Evolutionary conservation across 2,113 vertebrate species (phyloP).

Genomic region (Girardinichthys multiradiatus): DNA sequence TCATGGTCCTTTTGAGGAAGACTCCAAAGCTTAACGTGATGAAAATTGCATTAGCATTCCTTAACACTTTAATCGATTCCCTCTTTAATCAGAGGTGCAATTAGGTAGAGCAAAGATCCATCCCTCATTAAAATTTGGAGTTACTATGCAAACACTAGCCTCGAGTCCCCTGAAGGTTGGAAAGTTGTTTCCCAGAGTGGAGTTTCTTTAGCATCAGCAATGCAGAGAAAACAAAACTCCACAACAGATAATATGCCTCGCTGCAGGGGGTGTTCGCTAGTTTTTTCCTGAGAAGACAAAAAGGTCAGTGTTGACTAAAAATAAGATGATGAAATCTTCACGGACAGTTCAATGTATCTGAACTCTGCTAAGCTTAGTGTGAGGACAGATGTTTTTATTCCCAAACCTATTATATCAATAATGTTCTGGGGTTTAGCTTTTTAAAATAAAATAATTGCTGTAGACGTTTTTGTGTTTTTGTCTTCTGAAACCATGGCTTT

Average conservation of each 20-base stretch:
- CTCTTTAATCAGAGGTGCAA: background rate
- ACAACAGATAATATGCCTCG: background rate
- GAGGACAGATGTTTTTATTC: background rate
- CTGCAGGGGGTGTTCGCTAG: background rate
- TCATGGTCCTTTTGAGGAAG: slow-evolving; percentile 1
- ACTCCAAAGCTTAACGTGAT: background rate
- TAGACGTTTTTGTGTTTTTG: too few species aligned
- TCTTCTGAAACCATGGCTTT: background rate
- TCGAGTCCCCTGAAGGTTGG: background rate
- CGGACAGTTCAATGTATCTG: background rate
- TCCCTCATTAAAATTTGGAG: background rate
- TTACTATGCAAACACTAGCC: background rate
- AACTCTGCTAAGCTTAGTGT: background rate
- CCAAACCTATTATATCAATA: background rate
- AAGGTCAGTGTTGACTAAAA: background rate
- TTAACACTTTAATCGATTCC: background rate
- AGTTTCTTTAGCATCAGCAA: background rate
- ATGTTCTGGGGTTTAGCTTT: background rate
- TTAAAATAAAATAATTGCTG: too few species aligned
- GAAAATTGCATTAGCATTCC: background rate
- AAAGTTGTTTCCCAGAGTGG: background rate
- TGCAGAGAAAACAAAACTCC: background rate
- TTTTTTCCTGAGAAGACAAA: background rate
- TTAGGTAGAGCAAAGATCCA: background rate
- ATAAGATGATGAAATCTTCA: background rate